These are phyloP conservation scores for Brevimyrus niger DNA, from an alignment of 2,113 vertebrate species.

Conservation along the genomic window DNA sequence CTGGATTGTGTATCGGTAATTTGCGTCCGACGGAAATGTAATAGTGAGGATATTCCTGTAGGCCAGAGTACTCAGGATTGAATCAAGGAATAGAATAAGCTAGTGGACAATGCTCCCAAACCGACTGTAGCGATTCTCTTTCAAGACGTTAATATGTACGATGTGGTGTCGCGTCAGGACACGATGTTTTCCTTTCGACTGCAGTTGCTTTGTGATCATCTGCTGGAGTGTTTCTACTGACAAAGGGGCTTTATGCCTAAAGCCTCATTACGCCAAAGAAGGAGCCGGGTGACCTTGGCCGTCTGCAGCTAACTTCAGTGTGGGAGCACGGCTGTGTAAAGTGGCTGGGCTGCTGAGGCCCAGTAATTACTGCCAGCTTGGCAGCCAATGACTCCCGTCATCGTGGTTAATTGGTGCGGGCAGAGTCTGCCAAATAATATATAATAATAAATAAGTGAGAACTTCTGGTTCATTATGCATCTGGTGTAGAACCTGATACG, in stretches of 20 bases:
- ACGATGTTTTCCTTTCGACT: slow-evolving; percentile 43
- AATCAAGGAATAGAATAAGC: slow-evolving; percentile 40
- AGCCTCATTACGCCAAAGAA: slow-evolving; percentile 23
- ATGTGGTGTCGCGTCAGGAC: neutral
- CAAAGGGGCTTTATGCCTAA: slow-evolving; percentile 26
- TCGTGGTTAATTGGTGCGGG: slow-evolving; percentile 32
- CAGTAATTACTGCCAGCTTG: slow-evolving; percentile 24
- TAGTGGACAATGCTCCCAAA: slow-evolving; percentile 53
- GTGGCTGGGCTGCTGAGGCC: slow-evolving; percentile 21
- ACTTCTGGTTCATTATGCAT: slow-evolving; percentile 3
- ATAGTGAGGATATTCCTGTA: slow-evolving; percentile 53
- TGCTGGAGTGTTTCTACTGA: slow-evolving; percentile 35
- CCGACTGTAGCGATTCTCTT: slow-evolving; percentile 52
- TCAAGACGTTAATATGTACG: slow-evolving; percentile 30
- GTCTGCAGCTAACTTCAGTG: slow-evolving; percentile 26
- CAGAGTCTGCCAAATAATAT: neutral
- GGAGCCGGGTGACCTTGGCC: slow-evolving; percentile 32
- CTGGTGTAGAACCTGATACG: slow-evolving; percentile 37
- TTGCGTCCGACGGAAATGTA: slow-evolving; percentile 54
- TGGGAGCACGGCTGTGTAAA: slow-evolving; percentile 38
- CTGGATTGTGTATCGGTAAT: slow-evolving; percentile 41
- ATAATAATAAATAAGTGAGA: slow-evolving; percentile 13
- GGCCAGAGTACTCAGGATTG: slow-evolving; percentile 60
- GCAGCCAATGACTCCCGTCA: slow-evolving; percentile 29
- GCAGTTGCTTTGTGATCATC: slow-evolving; percentile 43